Conservation (phyloP, 2,797 vertebrate species). For the Clarias fuscus region DNA sequence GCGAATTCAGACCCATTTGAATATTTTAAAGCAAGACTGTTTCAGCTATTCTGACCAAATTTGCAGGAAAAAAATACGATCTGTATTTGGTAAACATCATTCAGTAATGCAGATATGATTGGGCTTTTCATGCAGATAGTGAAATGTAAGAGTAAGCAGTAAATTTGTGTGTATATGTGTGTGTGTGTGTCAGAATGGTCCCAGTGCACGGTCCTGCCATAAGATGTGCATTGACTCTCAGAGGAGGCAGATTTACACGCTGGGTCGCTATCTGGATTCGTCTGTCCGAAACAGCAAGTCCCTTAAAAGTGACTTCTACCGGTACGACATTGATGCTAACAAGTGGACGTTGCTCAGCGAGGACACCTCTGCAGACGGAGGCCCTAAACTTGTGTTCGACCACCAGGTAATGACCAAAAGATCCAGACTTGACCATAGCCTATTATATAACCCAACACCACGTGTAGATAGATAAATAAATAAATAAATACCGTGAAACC, state of each 20-base stretch:
- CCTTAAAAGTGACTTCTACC: slow-evolving; percentile 97
- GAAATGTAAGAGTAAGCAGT: neutral
- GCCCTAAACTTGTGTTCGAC: slow-evolving; percentile 96
- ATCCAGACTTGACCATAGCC: neutral
- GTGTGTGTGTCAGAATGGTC: slow-evolving; percentile 80
- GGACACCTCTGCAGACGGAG: slow-evolving; percentile 93
- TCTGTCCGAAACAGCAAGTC: slow-evolving; percentile 98
- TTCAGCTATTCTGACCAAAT: neutral
- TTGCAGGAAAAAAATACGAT: neutral
- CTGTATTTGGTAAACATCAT: neutral
- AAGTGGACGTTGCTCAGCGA: slow-evolving; percentile 96
- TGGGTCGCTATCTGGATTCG: slow-evolving; percentile 96
- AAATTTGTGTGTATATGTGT: neutral
- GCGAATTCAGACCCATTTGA: neutral
- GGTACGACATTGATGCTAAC: slow-evolving; percentile 95
- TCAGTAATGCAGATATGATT: neutral
- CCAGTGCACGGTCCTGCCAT: slow-evolving; percentile 95
- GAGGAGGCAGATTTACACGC: slow-evolving; percentile 94
- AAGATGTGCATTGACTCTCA: slow-evolving; percentile 99
- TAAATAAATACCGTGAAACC: no score
- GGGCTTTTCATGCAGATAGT: neutral
- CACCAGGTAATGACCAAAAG: slow-evolving; percentile 84
- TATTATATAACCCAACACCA: neutral
- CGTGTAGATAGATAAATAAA: neutral
- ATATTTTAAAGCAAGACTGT: neutral